Conservation (phyloP, 2,888 invertebrate species). For the Leucophenga montana region DNA sequence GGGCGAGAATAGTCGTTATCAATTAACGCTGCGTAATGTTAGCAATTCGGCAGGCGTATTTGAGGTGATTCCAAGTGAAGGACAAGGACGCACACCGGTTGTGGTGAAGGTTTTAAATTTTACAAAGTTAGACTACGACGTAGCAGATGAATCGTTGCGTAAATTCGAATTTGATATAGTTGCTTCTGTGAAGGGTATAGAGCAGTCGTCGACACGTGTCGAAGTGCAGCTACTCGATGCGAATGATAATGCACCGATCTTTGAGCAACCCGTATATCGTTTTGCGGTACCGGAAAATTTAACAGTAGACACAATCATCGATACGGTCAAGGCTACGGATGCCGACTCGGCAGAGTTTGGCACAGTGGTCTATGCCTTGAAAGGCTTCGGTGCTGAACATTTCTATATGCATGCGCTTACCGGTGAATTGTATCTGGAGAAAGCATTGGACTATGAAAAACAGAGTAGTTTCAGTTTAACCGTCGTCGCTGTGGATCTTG, state of each 20-base stretch:
- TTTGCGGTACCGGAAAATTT: constrained; percentile 81
- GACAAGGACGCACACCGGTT: constrained; percentile 83
- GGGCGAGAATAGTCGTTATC: constrained; percentile 82
- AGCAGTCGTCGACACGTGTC: constrained; percentile 77
- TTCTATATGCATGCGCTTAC: constrained; percentile 80
- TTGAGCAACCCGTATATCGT: constrained; percentile 78
- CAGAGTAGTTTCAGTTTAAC: constrained; percentile 87
- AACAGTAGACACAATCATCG: constrained; percentile 77
- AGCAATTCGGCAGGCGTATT: constrained; percentile 77
- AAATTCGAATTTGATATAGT: constrained; percentile 81
- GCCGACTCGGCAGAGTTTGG: constrained; percentile 83
- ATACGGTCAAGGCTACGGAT: constrained; percentile 81
- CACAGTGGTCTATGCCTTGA: constrained; percentile 81
- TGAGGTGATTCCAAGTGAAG: constrained; percentile 79
- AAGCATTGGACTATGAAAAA: constrained; percentile 83
- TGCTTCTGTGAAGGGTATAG: constrained; percentile 75
- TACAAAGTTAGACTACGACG: constrained; percentile 81
- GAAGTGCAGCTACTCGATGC: constrained; percentile 81
- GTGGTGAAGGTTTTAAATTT: constrained; percentile 82
- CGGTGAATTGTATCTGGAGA: constrained; percentile 81
- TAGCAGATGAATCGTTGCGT: constrained; percentile 76
- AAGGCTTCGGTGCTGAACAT: constrained; percentile 86
- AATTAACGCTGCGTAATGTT: constrained; percentile 77
- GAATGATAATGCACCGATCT: constrained; percentile 86
- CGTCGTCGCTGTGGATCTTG: constrained; percentile 86